phyloP scores from a whole-genome alignment of 2,888 invertebrate species.

The Xestoiulus laeticollis region DNA sequence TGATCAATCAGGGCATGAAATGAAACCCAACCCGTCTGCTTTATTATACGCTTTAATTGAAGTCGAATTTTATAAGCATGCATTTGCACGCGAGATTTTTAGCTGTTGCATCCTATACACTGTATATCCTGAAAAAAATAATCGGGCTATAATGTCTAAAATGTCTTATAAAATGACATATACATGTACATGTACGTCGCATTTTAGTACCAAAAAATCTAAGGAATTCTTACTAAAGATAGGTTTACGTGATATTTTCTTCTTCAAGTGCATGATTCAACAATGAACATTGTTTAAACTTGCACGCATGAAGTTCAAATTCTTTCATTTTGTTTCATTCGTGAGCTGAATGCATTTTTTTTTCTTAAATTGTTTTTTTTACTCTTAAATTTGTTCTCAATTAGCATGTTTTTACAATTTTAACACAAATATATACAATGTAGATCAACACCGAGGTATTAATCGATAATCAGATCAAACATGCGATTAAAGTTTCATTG shows the following conservation, averaged over 20 bases:
- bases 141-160: not conserved
- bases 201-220: not conserved
- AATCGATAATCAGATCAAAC: too few species aligned
- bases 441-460: too few species aligned
- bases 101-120: not conserved
- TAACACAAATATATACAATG: too few species aligned
- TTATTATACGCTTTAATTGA: conserved; percentile 23
- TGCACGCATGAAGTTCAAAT: conserved; percentile 1
- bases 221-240: not conserved
- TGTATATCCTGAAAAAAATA: not conserved
- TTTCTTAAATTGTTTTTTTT: too few species aligned
- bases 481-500: too few species aligned
- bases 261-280: not conserved
- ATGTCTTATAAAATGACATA: not conserved
- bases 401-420: too few species aligned
- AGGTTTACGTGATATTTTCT: not conserved
- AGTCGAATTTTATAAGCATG: not conserved
- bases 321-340: not conserved
- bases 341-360: too few species aligned
- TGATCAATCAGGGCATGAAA: conserved; percentile 21
- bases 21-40: not conserved
- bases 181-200: too few species aligned
- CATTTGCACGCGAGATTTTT: not conserved
- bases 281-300: not conserved
- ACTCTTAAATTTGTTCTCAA: too few species aligned